A percentile compares a stretch with the other conserved stretches of the same genome.
phyloP scores from a whole-genome alignment of 2,113 vertebrate species.

The Rhabdornis inornatus region DNA sequence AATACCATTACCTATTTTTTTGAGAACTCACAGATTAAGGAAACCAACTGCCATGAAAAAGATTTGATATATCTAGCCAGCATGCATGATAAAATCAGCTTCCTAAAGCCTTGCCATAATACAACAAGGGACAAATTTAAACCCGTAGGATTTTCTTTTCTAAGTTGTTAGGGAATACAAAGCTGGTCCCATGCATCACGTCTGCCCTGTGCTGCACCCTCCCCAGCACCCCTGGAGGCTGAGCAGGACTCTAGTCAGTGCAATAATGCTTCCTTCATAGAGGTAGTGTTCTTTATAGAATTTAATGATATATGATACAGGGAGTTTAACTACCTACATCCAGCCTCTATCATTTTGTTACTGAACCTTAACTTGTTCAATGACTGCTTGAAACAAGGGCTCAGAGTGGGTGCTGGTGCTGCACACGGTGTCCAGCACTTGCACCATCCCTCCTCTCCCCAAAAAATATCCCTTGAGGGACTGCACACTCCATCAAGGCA shows the following conservation, averaged over 20 bases:
- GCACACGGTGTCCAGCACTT: not conserved
- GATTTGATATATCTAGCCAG: not conserved
- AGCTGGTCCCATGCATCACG: not conserved
- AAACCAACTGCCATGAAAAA: not conserved
- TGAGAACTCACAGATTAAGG: not conserved
- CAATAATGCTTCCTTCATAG: not conserved
- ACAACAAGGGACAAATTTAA: not conserved
- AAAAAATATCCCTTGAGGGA: not conserved
- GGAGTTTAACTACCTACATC: accelerated
- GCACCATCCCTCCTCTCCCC: not conserved
- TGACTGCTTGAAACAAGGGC: not conserved
- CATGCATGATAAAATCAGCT: not conserved
- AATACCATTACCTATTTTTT: not conserved
- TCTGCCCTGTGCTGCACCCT: not conserved
- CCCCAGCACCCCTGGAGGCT: not conserved
- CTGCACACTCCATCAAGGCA: not conserved
- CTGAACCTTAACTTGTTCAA: not conserved
- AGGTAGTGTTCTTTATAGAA: not conserved
- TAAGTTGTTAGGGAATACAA: not conserved
- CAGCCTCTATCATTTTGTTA: not conserved
- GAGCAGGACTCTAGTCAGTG: not conserved
- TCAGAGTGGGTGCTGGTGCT: not conserved
- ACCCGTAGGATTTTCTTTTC: not conserved
- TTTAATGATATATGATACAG: not conserved
- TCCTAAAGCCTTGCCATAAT: not conserved